Base-by-base conservation (phyloP, 92 coral and sea anemone genomes). In the Porites rus region DNA sequence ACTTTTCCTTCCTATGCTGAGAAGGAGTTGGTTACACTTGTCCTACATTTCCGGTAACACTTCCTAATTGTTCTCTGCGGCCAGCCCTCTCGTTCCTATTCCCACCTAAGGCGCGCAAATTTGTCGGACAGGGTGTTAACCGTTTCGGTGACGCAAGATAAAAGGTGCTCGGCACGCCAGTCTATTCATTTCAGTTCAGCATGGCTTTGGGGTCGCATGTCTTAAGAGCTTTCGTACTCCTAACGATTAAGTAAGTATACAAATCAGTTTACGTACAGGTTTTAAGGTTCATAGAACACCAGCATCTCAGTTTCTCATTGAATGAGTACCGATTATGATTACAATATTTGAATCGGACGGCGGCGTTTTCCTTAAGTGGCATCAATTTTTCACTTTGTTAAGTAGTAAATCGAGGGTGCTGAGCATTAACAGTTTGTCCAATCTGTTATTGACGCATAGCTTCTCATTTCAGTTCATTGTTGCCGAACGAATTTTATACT, bases 21-120 rank as follows among this genome's bases (percentile, higher is more conserved):
- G 92, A 80, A 79, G 95, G 96, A 95, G 96, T 88, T 89, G 95
- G 93, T 84, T 79, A 88, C 51, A 74, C 87, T 80, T 92, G 96
- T 95, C 89, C 81, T 93, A 93, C 96, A 95, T 91, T 95, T 95
- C 98, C 98, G 98, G 65, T 94, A 88, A 93, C 98, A 95, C 96
- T 90, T 94, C 92, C 93, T 94, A 88, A 92, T 93, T 85, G 92
- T 86, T 94, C 88, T 78, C 86, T 90, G 90, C 84, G 85, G 79
- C 91, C 85, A 82, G 61, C 38, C 69, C 63, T 91, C 81, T 89
- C 89, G 87, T 88, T 81, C 71, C 68, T 74, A 75, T 75, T 90
- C 90, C 89, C 98, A 90, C 93, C 81, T 85, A 92, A 91, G 91
- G 98, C 89, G 96, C 81, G 94, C 92, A 86, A 72, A 79, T 84